Evolutionary conservation across 64 coral and sea anemone genomes (phyloP).

Genomic region (Stichodactyla mertensii): DNA sequence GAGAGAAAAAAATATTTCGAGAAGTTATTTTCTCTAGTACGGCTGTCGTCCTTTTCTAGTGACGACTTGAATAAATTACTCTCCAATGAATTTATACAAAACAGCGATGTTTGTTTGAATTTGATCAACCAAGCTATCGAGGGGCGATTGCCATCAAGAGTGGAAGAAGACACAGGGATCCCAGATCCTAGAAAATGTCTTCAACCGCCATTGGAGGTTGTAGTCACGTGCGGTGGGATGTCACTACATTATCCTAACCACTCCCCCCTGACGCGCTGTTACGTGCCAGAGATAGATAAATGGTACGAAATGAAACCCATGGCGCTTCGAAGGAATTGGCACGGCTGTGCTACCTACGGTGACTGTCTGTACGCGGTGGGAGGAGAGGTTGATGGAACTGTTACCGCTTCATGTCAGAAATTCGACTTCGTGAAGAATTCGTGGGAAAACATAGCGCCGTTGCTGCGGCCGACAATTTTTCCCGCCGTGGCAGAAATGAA

Average conservation of each 20-base stretch:
- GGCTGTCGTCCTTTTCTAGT: neutral
- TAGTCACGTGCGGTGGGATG: conserved; percentile 11
- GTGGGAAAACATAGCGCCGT: neutral
- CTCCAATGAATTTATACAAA: neutral
- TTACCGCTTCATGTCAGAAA: neutral
- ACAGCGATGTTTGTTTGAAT: neutral
- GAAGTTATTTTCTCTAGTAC: conserved; percentile 22
- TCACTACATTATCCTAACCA: neutral
- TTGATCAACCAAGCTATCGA: neutral
- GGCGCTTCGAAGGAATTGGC: conserved; percentile 4
- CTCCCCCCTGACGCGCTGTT: neutral
- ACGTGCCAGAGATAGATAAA: neutral
- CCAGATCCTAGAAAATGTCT: conserved; percentile 25
- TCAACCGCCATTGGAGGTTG: neutral
- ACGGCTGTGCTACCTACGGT: neutral
- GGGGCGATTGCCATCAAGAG: neutral
- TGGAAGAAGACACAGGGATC: neutral
- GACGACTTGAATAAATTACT: neutral
- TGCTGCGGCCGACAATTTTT: neutral
- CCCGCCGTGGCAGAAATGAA: conserved; percentile 4
- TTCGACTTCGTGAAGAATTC: conserved; percentile 7
- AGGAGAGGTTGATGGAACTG: neutral
- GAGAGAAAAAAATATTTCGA: conserved; percentile 25
- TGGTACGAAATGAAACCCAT: conserved; percentile 36
- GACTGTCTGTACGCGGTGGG: conserved; percentile 9